Base-by-base conservation (phyloP, 2,113 vertebrate genomes). In the Pseudonaja textilis region DNA sequence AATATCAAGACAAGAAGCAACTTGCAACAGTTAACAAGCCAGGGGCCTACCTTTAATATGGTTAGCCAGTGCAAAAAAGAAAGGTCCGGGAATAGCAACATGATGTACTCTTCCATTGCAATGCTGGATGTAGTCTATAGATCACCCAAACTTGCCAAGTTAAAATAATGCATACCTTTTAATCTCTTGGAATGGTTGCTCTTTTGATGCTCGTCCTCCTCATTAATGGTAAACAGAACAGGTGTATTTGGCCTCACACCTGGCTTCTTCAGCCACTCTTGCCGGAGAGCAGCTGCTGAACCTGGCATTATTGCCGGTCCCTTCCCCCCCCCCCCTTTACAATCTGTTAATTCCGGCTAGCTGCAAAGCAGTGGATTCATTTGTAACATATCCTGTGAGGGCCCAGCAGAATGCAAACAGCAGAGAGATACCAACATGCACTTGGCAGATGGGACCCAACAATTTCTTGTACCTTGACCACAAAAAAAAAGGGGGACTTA, bases 171-270 rank as follows among this genome's bases (percentile, higher is more conserved):
- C 98, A 0, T 99, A 99, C 99, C 98, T 98, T 96, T 98, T 29
- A 81, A 96, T 96, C 96, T 98, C 96, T 95, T 97, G 96, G 96
- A 96, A 96, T 94, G 96, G 93, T 97, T 97, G 3, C 97, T 97
- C 97, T 97, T 98, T 93, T 98, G 98, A 96, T 98, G 98, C 94
- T 99, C 99, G 91, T 99, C 99, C 96, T 99, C 99, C 97, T 99
- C 99, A 7, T 97, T 98, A 97, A 99, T 99, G 96, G 99, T 99
- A 97, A 99, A 99, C 90, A 99, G 98, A 89, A 97, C 97, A 39
- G 97, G 97, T 90, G 98, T 97, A 95, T 96, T 95, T 64, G 98
- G 97, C 94, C 98, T 98, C 96, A 97, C 96, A 95, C 97, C 97
- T 95, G 97, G 97, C 97, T 98, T 99, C 97, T 98, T 98, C 96